Conservation (phyloP, 2,888 invertebrate genomes). For the Chrysolina americana region DNA sequence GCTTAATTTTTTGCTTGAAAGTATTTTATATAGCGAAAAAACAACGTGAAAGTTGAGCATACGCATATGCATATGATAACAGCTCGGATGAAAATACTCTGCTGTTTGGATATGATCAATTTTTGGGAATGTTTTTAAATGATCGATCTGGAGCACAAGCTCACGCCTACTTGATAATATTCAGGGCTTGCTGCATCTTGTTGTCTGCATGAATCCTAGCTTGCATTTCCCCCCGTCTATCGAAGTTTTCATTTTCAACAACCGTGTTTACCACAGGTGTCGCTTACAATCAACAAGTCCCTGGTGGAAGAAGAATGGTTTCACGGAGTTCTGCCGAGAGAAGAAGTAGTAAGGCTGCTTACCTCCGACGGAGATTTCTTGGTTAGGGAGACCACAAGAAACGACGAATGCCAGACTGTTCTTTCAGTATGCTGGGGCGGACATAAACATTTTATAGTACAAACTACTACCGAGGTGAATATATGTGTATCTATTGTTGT, state of each 20-base stretch:
- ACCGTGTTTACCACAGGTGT: slow-evolving; percentile 57
- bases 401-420: slow-evolving; percentile 93
- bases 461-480: slow-evolving; percentile 90
- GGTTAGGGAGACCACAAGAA: slow-evolving; percentile 92
- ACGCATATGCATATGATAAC: too few relatives aligned
- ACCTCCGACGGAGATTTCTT: slow-evolving; percentile 95
- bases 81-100: too few relatives aligned
- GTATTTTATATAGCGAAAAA: too few relatives aligned
- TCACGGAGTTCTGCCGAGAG: slow-evolving; percentile 95
- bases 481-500: not conserved
- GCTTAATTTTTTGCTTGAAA: too few relatives aligned
- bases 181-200: not conserved
- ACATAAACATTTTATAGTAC: slow-evolving; percentile 97
- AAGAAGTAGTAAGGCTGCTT: slow-evolving; percentile 93
- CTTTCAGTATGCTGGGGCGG: slow-evolving; percentile 96
- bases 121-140: too few relatives aligned
- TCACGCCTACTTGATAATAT: not conserved
- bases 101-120: too few relatives aligned
- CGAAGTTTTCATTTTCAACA: not conserved
- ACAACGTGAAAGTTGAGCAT: too few relatives aligned
- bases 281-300: slow-evolving; percentile 72
- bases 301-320: slow-evolving; percentile 96
- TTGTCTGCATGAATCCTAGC: not conserved
- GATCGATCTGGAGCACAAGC: too few relatives aligned
- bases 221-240: not conserved